Evolutionary conservation across 2,888 invertebrate species (phyloP).

Genomic region (Mycalesis mineus): DNA sequence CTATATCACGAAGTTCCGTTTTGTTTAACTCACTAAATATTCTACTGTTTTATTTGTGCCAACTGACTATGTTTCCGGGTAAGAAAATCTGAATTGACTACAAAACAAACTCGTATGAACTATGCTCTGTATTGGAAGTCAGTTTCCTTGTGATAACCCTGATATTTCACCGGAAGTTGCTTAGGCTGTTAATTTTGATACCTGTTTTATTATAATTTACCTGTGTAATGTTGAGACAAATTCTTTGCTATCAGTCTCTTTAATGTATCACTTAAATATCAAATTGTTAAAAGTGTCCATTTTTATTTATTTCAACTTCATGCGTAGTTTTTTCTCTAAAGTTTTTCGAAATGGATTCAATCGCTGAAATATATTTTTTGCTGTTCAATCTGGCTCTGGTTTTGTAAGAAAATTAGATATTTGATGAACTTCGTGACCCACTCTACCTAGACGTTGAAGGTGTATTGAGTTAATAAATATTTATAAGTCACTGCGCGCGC

Average conservation of each 20-base stretch:
- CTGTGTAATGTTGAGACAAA: neutral
- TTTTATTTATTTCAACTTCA: no score
- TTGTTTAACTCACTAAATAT: neutral
- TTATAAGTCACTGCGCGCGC: neutral
- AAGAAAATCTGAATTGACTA: conserved; percentile 1
- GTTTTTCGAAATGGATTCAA: no score
- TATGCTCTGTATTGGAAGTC: conserved; percentile 7
- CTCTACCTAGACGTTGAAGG: neutral
- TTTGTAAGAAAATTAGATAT: neutral
- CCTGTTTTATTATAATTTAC: neutral
- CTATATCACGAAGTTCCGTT: neutral
- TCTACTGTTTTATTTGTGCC: conserved; percentile 18
- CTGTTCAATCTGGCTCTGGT: neutral
- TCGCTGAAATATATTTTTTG: neutral
- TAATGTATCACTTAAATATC: no score
- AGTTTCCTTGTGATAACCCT: conserved; percentile 26
- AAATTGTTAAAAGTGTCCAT: no score
- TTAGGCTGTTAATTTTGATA: neutral
- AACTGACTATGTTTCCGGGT: conserved; percentile 17
- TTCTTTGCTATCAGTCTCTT: no score
- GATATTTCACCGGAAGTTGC: conserved; percentile 19
- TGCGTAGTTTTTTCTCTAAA: no score
- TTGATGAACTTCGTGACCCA: neutral
- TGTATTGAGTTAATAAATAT: neutral
- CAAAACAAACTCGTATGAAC: conserved; percentile 2